Conservation (phyloP, 92 coral and sea anemone species). For the Parazoanthus atlanticus region DNA sequence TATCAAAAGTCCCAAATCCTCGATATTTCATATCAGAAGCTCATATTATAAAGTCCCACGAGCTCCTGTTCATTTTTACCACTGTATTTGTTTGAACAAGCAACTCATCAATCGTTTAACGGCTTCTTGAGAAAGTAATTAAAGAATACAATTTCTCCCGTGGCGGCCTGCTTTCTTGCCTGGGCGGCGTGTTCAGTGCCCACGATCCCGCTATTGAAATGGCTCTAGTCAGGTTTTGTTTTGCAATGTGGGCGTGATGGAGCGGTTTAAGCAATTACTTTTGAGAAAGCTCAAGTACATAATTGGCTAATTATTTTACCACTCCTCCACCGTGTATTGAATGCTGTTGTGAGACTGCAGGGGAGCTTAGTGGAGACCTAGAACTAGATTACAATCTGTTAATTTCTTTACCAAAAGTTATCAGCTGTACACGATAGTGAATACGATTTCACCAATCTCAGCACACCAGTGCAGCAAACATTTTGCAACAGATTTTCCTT, state of each 20-base stretch:
- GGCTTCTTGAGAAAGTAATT: background rate
- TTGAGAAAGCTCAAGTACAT: background rate
- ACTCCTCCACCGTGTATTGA: background rate
- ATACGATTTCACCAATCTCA: background rate
- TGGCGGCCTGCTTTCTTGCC: background rate
- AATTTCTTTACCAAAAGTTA: constrained; percentile 20
- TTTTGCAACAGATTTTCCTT: background rate
- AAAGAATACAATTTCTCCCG: background rate
- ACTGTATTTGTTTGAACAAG: background rate
- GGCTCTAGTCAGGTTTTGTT: background rate
- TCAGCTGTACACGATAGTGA: background rate
- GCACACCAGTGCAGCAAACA: background rate
- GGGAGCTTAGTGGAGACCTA: background rate
- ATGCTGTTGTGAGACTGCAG: constrained; percentile 3
- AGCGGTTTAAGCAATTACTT: constrained; percentile 1
- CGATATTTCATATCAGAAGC: background rate
- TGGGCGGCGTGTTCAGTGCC: background rate
- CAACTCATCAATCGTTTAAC: constrained; percentile 9
- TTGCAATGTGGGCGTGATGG: constrained; percentile 12
- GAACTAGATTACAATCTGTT: constrained; percentile 3
- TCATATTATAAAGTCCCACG: background rate
- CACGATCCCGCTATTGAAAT: background rate
- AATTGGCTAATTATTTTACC: constrained; percentile 3
- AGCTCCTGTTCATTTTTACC: background rate
- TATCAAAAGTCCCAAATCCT: background rate